Percentiles rank a stretch among this genome's conserved stretches.
Evolutionary conservation across 2,888 invertebrate genomes (phyloP).

Genomic region (Lepidocyrtoides sp.): DNA sequence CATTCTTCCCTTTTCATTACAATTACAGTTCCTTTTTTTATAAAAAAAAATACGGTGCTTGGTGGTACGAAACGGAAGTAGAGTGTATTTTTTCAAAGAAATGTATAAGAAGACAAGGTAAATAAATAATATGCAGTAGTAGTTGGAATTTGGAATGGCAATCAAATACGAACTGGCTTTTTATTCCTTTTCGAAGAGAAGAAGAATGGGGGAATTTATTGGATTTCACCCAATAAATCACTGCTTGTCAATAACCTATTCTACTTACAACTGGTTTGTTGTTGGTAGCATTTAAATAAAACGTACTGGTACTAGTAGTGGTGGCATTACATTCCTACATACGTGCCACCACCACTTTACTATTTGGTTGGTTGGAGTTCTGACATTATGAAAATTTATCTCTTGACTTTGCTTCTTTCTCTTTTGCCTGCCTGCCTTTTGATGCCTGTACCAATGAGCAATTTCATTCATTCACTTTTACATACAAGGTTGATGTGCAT

Average conservation of each 20-base stretch:
- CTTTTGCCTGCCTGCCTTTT: too few relatives aligned
- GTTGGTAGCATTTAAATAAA: not conserved
- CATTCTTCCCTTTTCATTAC: not conserved
- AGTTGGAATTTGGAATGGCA: not conserved
- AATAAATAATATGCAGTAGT: not conserved
- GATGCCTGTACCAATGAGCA: too few relatives aligned
- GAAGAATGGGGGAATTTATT: not conserved
- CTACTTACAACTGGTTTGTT: not conserved
- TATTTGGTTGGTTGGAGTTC: too few relatives aligned
- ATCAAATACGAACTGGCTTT: not conserved
- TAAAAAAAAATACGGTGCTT: too few relatives aligned
- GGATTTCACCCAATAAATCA: not conserved
- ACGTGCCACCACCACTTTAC: too few relatives aligned
- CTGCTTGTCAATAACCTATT: not conserved
- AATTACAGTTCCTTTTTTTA: not conserved
- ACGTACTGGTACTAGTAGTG: not conserved
- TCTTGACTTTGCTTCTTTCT: too few relatives aligned
- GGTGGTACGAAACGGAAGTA: too few relatives aligned
- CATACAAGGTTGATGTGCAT: too few relatives aligned
- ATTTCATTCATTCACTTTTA: too few relatives aligned
- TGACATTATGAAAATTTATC: too few relatives aligned
- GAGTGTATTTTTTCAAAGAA: too few relatives aligned
- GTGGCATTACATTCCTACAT: not conserved
- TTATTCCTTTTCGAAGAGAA: not conserved
- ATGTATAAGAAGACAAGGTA: not conserved